These are phyloP conservation scores for Agriopis marginaria DNA, from an alignment of 2,888 invertebrate genomes.

Conservation along the genomic window DNA sequence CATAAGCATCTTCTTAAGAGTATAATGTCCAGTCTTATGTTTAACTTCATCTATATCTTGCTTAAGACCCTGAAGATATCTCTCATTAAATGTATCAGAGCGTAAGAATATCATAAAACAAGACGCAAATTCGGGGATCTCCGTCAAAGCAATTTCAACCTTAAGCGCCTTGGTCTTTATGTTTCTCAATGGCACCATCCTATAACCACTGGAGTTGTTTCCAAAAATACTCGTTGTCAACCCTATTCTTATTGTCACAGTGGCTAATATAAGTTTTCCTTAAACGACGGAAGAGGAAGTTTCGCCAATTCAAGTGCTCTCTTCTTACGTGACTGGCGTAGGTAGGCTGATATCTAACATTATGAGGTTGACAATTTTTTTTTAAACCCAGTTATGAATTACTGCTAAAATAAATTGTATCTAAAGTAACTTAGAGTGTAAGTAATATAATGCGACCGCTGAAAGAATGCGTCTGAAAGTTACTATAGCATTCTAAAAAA, in stretches of 20 bases:
- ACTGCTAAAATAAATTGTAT: background rate
- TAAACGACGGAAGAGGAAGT: conserved; percentile 28
- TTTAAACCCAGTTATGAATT: background rate
- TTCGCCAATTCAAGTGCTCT: conserved; percentile 15
- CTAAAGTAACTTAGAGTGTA: too few relatives aligned
- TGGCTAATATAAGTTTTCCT: conserved; percentile 27
- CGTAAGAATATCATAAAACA: too few relatives aligned
- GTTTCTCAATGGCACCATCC: background rate
- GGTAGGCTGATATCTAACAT: background rate
- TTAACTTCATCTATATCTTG: too few relatives aligned
- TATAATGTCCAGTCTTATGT: too few relatives aligned
- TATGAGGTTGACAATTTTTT: background rate
- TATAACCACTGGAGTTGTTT: background rate
- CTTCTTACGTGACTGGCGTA: conserved; percentile 25
- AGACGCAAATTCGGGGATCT: too few relatives aligned
- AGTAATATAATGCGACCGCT: too few relatives aligned
- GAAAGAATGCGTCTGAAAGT: too few relatives aligned
- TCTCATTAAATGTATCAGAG: too few relatives aligned
- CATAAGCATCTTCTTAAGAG: too few relatives aligned
- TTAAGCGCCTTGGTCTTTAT: background rate
- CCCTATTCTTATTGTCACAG: conserved; percentile 6
- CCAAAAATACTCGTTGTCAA: background rate
- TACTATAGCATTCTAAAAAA: too few relatives aligned
- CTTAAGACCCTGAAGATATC: too few relatives aligned
- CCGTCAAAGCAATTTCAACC: background rate